A percentile compares a stretch with the other conserved stretches of the same genome.
Conservation (phyloP, 2,113 vertebrate genomes). For the Hippocampus mohnikei region DNA sequence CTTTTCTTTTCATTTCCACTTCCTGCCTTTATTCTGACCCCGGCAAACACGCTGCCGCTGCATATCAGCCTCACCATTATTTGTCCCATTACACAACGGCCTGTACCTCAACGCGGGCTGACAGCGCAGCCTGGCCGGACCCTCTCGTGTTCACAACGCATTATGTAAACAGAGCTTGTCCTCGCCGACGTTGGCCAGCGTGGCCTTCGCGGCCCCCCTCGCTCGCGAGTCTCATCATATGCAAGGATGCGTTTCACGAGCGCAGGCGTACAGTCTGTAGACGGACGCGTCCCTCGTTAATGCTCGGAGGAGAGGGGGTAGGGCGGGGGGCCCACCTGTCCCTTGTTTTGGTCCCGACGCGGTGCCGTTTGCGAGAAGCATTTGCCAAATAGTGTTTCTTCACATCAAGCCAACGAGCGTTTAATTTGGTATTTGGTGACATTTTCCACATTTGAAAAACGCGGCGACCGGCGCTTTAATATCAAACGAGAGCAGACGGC, state of each 20-base stretch:
- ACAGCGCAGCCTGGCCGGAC: constrained; percentile 47
- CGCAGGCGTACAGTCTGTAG: neutral
- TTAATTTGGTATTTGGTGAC: constrained; percentile 21
- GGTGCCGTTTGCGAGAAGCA: neutral
- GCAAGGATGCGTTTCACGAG: constrained; percentile 29
- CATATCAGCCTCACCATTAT: constrained; percentile 67
- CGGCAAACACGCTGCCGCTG: constrained; percentile 50
- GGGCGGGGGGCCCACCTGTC: constrained; percentile 15
- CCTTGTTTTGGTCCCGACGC: constrained; percentile 26
- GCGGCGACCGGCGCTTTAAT: constrained; percentile 50
- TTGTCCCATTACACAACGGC: constrained; percentile 50
- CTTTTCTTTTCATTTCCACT: constrained; percentile 6
- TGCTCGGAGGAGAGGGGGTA: constrained; percentile 3
- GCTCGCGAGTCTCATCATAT: constrained; percentile 42
- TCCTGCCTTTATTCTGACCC: constrained; percentile 24
- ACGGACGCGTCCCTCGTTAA: constrained; percentile 7
- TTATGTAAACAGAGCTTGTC: constrained; percentile 53
- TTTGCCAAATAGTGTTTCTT: constrained; percentile 25
- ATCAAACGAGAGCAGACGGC: constrained; percentile 55
- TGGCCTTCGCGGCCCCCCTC: constrained; percentile 28
- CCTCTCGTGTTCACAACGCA: constrained; percentile 49
- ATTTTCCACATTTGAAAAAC: neutral
- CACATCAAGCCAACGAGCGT: constrained; percentile 5
- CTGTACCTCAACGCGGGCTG: constrained; percentile 44
- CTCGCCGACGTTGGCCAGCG: constrained; percentile 10